Percentiles rank a stretch among this genome's conserved stretches.
Conservation (phyloP, 23 tunicate species). For the Phallusia fumigata region DNA sequence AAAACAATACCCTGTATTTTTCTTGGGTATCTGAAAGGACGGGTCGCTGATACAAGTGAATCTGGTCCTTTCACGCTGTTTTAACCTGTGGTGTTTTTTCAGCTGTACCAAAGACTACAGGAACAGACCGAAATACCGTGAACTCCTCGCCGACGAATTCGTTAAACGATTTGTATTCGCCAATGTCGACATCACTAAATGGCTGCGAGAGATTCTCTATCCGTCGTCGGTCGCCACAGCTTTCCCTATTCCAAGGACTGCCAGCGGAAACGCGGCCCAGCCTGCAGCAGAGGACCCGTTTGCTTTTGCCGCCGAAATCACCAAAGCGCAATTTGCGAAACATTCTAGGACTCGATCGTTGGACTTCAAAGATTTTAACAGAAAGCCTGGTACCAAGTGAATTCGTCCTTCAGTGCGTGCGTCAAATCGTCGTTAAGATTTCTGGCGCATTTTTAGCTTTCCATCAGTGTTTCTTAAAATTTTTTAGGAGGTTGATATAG, state of each 20-base stretch:
- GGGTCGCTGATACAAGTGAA: too few species aligned
- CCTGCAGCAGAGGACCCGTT: slow-evolving; percentile 36
- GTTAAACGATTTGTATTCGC: slow-evolving; percentile 36
- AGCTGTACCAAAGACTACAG: slow-evolving; percentile 81
- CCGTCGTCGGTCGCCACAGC: slow-evolving; percentile 1
- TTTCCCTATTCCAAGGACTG: neutral
- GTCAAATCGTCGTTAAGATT: neutral
- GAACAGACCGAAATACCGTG: slow-evolving; percentile 89
- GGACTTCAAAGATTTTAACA: slow-evolving; percentile 17
- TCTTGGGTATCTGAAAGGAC: too few species aligned
- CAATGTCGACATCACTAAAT: slow-evolving; percentile 52
- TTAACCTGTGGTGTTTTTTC: neutral
- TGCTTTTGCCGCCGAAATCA: slow-evolving; percentile 56
- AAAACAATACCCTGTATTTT: too few species aligned
- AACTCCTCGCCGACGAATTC: slow-evolving; percentile 77
- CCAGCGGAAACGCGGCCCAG: neutral
- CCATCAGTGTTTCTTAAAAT: neutral
- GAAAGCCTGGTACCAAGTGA: slow-evolving; percentile 6
- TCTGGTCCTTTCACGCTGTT: too few species aligned
- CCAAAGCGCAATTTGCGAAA: slow-evolving; percentile 53
- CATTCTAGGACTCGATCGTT: slow-evolving; percentile 44
- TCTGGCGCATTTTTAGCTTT: neutral
- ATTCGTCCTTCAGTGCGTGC: neutral
- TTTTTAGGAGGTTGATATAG: slow-evolving; percentile 5
- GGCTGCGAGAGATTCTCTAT: slow-evolving; percentile 40